These are phyloP conservation scores for Sphaerophoria taeniata DNA, from an alignment of 2,888 invertebrate genomes.

Conservation along the genomic window DNA sequence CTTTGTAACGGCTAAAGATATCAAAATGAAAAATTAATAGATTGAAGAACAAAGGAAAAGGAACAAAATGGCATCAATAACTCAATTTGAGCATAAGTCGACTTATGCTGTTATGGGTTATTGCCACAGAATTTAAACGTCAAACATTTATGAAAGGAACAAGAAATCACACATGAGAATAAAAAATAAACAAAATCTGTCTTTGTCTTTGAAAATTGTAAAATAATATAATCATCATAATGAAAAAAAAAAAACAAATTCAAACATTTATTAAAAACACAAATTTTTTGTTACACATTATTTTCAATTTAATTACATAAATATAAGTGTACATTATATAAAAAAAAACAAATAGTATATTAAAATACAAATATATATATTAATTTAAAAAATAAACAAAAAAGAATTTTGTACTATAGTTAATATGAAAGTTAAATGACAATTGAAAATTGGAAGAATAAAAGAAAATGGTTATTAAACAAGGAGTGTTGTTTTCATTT, in stretches of 20 bases:
- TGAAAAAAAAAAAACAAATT: conserved; percentile 23
- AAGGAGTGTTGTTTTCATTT: neutral
- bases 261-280: neutral
- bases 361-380: conserved; percentile 5
- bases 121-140: conserved; percentile 16
- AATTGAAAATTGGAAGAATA: conserved; percentile 61
- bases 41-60: no score
- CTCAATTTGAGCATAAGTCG: no score
- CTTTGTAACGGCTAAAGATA: no score
- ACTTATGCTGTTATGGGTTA: no score
- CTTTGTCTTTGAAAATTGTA: conserved; percentile 60
- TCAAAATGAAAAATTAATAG: no score
- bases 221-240: conserved; percentile 49
- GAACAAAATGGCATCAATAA: no score
- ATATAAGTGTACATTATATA: conserved; percentile 65
- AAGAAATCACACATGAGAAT: neutral
- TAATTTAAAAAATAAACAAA: conserved; percentile 47
- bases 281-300: conserved; percentile 50
- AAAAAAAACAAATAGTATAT: neutral
- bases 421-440: conserved; percentile 64
- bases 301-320: conserved; percentile 24
- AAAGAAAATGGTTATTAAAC: conserved; percentile 69
- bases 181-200: neutral
- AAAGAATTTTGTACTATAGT: conserved; percentile 72
- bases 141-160: conserved; percentile 39